phyloP scores from a whole-genome alignment of 64 coral and sea anemone genomes.

The Cladopsammia gracilis region DNA sequence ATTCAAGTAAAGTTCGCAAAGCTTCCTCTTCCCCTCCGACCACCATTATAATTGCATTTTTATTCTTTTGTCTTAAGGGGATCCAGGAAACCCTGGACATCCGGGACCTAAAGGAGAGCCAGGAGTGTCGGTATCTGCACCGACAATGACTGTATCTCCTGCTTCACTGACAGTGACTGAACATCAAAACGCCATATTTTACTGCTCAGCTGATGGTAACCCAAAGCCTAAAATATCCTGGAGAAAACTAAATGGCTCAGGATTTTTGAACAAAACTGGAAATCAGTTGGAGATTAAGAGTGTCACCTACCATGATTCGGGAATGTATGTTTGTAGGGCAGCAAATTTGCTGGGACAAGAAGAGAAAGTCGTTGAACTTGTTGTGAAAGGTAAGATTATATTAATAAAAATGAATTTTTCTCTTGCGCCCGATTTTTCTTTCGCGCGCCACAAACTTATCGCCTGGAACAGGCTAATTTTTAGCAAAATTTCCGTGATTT shows the following conservation, averaged over 20 bases:
- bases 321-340: slow-evolving; percentile 21
- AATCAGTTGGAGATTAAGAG: neutral
- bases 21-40: no score
- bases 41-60: no score
- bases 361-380: neutral
- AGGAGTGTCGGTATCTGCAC: slow-evolving; percentile 32
- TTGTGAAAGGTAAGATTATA: slow-evolving; percentile 37
- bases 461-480: no score
- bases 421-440: neutral
- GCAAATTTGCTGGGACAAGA: slow-evolving; percentile 11
- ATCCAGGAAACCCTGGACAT: neutral
- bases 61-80: neutral
- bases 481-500: no score
- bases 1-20: no score
- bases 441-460: no score
- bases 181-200: slow-evolving; percentile 2
- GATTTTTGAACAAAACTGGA: neutral
- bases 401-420: neutral
- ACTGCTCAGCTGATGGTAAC: slow-evolving; percentile 33
- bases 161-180: slow-evolving; percentile 44
- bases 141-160: slow-evolving; percentile 38
- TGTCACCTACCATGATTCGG: slow-evolving; percentile 16
- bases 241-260: slow-evolving; percentile 31
- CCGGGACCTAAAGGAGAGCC: slow-evolving; percentile 47
- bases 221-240: slow-evolving; percentile 16